Evolutionary conservation across 1,140 invertebrate species (phyloP).

Genomic region (Odontomachus brunneus): DNA sequence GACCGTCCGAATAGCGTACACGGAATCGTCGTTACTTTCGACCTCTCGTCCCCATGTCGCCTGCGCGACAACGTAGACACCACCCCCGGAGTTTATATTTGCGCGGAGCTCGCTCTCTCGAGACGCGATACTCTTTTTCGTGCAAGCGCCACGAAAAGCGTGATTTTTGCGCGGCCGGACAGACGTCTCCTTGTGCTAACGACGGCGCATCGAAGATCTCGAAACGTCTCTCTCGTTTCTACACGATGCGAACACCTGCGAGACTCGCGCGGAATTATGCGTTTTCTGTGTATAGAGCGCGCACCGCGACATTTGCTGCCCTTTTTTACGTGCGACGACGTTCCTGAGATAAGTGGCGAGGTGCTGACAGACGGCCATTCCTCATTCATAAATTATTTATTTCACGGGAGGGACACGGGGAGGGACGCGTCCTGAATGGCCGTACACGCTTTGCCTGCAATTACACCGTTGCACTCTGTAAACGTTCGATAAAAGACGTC

Average conservation of each 20-base stretch:
- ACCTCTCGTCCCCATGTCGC: neutral
- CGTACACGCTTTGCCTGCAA: conserved; percentile 6
- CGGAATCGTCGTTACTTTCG: neutral
- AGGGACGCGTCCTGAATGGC: conserved; percentile 12
- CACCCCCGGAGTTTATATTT: neutral
- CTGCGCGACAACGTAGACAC: neutral
- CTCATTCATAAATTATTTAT: conserved; percentile 77
- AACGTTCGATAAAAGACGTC: conserved; percentile 32
- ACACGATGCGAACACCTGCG: conserved; percentile 58
- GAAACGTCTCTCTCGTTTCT: conserved; percentile 43
- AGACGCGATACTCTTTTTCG: too few relatives aligned
- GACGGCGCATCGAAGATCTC: neutral
- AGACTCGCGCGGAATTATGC: conserved; percentile 66
- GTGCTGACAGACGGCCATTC: conserved; percentile 67
- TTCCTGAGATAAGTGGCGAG: conserved; percentile 45
- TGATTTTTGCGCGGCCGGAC: neutral
- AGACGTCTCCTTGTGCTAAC: neutral
- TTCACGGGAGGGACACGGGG: conserved; percentile 32
- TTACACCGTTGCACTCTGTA: conserved; percentile 29
- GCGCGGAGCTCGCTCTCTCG: too few relatives aligned
- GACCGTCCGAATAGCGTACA: neutral
- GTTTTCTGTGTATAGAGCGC: conserved; percentile 48
- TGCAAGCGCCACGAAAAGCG: neutral
- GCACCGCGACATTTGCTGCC: conserved; percentile 54
- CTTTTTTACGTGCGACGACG: conserved; percentile 32